These are phyloP conservation scores for Hippocampus kuda DNA, from an alignment of 2,797 vertebrate genomes.

Conservation along the genomic window DNA sequence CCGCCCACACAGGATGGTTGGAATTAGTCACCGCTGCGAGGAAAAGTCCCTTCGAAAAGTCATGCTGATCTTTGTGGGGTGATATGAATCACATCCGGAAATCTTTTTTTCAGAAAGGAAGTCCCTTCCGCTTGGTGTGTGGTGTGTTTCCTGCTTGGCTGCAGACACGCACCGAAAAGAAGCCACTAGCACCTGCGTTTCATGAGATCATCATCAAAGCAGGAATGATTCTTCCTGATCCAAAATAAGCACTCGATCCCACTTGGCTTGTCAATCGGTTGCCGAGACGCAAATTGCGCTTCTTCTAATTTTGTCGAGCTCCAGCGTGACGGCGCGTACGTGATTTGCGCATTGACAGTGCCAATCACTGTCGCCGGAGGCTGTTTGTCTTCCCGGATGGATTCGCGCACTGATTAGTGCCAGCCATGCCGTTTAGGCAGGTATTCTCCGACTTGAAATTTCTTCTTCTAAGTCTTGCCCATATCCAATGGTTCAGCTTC, in stretches of 20 bases:
- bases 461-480: slow-evolving; percentile 51
- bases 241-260: slow-evolving; percentile 10
- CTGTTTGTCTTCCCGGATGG: slow-evolving; percentile 46
- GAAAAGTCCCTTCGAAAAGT: slow-evolving; percentile 35
- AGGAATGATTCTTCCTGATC: not conserved
- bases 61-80: not conserved
- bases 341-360: slow-evolving; percentile 24
- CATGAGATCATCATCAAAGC: not conserved
- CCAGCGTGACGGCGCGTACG: not conserved
- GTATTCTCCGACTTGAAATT: slow-evolving; percentile 47
- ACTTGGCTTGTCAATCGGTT: slow-evolving; percentile 45
- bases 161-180: slow-evolving; percentile 56
- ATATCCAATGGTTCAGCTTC: slow-evolving; percentile 40
- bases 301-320: slow-evolving; percentile 16
- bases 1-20: slow-evolving; percentile 52
- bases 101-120: not conserved
- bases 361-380: slow-evolving; percentile 53
- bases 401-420: slow-evolving; percentile 61
- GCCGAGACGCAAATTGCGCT: slow-evolving; percentile 9
- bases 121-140: slow-evolving; percentile 6
- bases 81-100: not conserved
- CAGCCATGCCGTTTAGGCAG: slow-evolving; percentile 53
- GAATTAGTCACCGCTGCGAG: slow-evolving; percentile 24
- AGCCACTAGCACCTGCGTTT: slow-evolving; percentile 48
- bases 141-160: slow-evolving; percentile 46